Conservation (phyloP, 1,140 invertebrate genomes). For the Metopolophium dirhodum region DNA sequence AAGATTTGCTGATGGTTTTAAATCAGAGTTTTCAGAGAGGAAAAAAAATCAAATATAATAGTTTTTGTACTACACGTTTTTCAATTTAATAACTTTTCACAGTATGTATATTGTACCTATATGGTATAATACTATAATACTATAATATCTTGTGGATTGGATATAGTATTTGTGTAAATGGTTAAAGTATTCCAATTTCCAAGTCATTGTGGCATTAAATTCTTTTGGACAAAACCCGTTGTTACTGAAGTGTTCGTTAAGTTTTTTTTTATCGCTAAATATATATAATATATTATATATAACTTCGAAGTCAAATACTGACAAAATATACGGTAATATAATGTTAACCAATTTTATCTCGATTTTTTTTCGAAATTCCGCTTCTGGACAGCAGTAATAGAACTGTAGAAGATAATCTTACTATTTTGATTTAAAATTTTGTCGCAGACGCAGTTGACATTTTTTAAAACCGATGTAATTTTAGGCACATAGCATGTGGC, state of each 20-base stretch:
- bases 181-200: neutral
- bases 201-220: neutral
- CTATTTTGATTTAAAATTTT: neutral
- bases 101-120: too few species aligned
- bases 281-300: neutral
- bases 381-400: too few species aligned
- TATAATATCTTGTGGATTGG: neutral
- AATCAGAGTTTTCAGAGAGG: neutral
- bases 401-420: neutral
- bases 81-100: neutral
- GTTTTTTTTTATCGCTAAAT: neutral
- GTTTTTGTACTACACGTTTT: neutral
- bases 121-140: too few species aligned
- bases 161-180: neutral
- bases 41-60: neutral
- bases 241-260: neutral
- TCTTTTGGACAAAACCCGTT: neutral
- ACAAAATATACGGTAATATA: neutral
- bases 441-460: neutral
- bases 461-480: neutral
- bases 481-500: neutral
- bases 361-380: neutral
- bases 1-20: neutral
- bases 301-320: neutral
- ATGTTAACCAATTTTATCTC: neutral